These are phyloP conservation scores for Sorex fumeus DNA, from an alignment of 2,113 vertebrate genomes.

Conservation along the genomic window DNA sequence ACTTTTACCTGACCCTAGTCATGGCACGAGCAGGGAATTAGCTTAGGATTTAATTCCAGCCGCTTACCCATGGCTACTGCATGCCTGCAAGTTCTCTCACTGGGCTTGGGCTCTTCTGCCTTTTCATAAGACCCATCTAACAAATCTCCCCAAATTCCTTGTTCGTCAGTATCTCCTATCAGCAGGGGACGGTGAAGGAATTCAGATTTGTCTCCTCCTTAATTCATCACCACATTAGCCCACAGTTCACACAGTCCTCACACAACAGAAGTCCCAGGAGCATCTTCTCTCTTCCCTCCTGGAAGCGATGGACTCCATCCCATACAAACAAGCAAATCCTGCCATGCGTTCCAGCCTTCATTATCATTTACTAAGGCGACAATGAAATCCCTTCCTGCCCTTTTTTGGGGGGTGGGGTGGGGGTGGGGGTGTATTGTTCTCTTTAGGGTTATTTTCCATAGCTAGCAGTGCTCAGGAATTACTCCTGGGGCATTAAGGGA, in stretches of 20 bases:
- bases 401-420: neutral
- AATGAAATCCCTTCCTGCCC: neutral
- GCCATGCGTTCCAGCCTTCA: neutral
- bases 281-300: neutral
- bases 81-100: neutral
- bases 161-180: neutral
- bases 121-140: neutral
- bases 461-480: too few species aligned
- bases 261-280: neutral
- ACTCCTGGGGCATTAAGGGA: too few species aligned
- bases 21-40: neutral
- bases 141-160: neutral
- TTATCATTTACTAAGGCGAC: constrained; percentile 13
- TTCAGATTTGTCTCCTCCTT: constrained; percentile 12
- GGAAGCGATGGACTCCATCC: neutral
- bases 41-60: neutral
- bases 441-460: too few species aligned
- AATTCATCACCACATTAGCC: neutral
- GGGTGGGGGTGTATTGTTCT: too few species aligned
- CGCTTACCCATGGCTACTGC: neutral
- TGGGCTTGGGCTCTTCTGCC: neutral
- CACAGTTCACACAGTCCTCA: neutral
- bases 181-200: neutral
- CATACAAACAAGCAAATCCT: neutral
- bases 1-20: neutral